A percentile compares a stretch with the other conserved stretches of the same genome.
These are phyloP conservation scores for Trididemnum nubilum DNA, from an alignment of 23 tunicate genomes.

Conservation along the genomic window DNA sequence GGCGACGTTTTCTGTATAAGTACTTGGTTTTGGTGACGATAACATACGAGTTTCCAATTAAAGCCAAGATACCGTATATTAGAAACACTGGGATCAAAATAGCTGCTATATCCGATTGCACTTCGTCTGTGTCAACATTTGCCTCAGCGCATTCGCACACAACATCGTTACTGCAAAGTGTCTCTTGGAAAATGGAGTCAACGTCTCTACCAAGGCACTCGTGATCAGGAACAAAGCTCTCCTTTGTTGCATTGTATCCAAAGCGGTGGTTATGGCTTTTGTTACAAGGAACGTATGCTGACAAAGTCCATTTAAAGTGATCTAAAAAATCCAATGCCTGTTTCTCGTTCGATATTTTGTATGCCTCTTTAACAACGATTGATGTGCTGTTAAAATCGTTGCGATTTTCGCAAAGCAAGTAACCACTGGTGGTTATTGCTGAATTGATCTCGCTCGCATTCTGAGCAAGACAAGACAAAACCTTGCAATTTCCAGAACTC, in stretches of 20 bases:
- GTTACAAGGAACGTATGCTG: neutral
- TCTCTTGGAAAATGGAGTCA: neutral
- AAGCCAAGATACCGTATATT: neutral
- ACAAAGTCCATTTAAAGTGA: neutral
- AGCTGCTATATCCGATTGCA: neutral
- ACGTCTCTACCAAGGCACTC: neutral
- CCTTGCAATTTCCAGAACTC: too few species aligned
- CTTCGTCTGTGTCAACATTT: neutral
- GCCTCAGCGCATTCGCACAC: neutral
- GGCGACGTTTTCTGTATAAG: neutral
- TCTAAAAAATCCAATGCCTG: neutral
- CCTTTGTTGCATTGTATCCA: neutral
- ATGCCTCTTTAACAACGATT: neutral
- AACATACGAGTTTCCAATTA: neutral
- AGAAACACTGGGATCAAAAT: neutral
- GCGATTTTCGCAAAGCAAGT: neutral
- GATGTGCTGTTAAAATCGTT: neutral
- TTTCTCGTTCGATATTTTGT: neutral
- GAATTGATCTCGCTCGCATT: neutral
- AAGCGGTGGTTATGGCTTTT: neutral
- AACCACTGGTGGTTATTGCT: neutral
- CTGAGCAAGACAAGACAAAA: neutral
- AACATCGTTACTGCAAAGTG: neutral
- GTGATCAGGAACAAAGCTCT: neutral
- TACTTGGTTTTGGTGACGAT: neutral